phyloP scores from a whole-genome alignment of 2,113 vertebrate genomes.

The Gallinago jamesoni region DNA sequence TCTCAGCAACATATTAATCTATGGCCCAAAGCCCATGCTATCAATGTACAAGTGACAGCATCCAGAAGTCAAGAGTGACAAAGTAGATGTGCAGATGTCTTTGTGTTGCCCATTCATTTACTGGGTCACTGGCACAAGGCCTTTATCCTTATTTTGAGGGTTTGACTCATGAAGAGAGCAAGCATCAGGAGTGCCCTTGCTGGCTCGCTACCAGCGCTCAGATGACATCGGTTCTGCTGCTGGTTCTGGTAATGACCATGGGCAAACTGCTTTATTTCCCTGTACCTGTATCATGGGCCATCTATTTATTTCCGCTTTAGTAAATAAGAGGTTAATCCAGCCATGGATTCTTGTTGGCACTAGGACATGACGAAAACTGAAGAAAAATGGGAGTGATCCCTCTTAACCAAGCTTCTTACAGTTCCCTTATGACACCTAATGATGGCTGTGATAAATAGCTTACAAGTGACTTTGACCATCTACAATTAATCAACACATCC shows the following conservation, averaged over 20 bases:
- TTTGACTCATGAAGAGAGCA: background rate
- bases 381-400: background rate
- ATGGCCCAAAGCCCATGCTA: background rate
- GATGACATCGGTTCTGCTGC: background rate
- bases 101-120: background rate
- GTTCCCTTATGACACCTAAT: slow-evolving; percentile 30
- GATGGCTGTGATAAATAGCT: slow-evolving; percentile 36
- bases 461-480: slow-evolving; percentile 3
- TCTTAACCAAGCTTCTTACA: background rate
- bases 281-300: background rate
- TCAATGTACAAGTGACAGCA: background rate
- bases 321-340: background rate
- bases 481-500: slow-evolving; percentile 47
- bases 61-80: background rate
- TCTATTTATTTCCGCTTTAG: background rate
- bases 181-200: background rate
- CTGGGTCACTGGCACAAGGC: background rate
- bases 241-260: background rate
- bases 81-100: background rate
- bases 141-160: background rate
- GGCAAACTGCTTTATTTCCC: background rate
- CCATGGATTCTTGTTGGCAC: background rate
- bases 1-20: background rate
- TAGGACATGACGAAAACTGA: background rate
- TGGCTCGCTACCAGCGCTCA: background rate